A percentile compares a stretch with the other conserved stretches of the same genome.
Conservation (phyloP, 2,797 vertebrate genomes). For the Coreius guichenoti region DNA sequence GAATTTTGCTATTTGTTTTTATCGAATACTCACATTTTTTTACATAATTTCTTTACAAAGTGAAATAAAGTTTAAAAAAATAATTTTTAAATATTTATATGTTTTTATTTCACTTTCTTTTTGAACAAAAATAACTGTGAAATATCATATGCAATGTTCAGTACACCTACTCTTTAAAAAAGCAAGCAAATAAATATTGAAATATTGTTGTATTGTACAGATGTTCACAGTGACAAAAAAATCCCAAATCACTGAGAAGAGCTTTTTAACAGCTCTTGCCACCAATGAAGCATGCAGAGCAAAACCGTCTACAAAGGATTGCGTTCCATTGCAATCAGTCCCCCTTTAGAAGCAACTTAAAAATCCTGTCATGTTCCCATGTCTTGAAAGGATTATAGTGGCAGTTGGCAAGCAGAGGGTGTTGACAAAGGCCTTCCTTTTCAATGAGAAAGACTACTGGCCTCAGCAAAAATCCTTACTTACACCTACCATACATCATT, state of each 20-base stretch:
- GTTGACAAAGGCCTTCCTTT: conserved; percentile 52
- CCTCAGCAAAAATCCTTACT: conserved; percentile 32
- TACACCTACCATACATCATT: conserved; percentile 37
- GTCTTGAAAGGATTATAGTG: conserved; percentile 53
- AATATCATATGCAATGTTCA: not conserved
- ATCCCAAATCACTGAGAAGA: not conserved
- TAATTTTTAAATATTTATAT: too few species aligned
- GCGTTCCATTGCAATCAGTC: conserved; percentile 51
- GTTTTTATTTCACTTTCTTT: not conserved
- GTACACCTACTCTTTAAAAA: not conserved
- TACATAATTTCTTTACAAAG: too few species aligned
- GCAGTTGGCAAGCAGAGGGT: conserved; percentile 55
- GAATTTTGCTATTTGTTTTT: too few species aligned
- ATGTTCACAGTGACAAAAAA: conserved; percentile 14
- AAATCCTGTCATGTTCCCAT: conserved; percentile 62
- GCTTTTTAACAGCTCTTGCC: conserved; percentile 49
- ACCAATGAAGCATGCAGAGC: conserved; percentile 32
- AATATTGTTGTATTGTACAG: not conserved
- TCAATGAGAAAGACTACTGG: conserved; percentile 54
- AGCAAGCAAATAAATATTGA: not conserved
- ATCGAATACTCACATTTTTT: too few species aligned
- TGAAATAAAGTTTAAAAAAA: too few species aligned
- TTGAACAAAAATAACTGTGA: not conserved
- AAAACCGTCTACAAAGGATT: conserved; percentile 49
- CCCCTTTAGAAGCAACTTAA: conserved; percentile 54